These are phyloP conservation scores for Pitangus sulphuratus DNA, from an alignment of 2,797 vertebrate genomes.

Conservation along the genomic window DNA sequence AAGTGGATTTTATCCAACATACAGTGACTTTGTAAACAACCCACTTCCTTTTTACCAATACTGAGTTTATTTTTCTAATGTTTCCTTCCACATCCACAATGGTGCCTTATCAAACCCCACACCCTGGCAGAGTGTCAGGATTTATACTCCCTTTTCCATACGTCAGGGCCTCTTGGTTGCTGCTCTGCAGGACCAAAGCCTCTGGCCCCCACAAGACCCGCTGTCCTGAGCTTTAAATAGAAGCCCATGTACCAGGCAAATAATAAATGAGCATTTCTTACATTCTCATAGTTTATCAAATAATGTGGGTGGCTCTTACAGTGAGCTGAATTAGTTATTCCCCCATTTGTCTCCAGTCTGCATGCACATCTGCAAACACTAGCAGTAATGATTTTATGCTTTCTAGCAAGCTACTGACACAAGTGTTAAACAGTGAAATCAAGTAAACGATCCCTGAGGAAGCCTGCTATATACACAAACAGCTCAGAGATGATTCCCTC, in stretches of 20 bases:
- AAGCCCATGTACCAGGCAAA: background rate
- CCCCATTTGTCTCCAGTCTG: background rate
- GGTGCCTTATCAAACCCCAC: constrained; percentile 5
- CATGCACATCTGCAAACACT: background rate
- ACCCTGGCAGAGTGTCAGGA: background rate
- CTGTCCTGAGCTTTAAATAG: background rate
- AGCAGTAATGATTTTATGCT: background rate
- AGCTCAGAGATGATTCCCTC: background rate
- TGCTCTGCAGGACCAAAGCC: background rate
- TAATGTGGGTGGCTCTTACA: background rate
- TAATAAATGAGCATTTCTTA: background rate
- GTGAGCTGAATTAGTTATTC: background rate
- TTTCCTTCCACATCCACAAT: background rate
- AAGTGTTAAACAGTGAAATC: background rate
- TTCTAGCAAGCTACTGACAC: background rate
- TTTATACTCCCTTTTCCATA: background rate
- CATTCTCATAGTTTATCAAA: background rate
- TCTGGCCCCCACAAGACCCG: background rate
- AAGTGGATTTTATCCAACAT: constrained; percentile 42
- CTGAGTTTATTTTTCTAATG: background rate
- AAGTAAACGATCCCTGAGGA: background rate
- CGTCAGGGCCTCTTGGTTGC: accelerated
- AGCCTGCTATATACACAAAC: background rate
- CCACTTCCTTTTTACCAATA: constrained; percentile 7
- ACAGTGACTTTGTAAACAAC: constrained; percentile 24